These are phyloP conservation scores for Oryzias sinensis DNA, from an alignment of 2,797 vertebrate species.

Conservation along the genomic window DNA sequence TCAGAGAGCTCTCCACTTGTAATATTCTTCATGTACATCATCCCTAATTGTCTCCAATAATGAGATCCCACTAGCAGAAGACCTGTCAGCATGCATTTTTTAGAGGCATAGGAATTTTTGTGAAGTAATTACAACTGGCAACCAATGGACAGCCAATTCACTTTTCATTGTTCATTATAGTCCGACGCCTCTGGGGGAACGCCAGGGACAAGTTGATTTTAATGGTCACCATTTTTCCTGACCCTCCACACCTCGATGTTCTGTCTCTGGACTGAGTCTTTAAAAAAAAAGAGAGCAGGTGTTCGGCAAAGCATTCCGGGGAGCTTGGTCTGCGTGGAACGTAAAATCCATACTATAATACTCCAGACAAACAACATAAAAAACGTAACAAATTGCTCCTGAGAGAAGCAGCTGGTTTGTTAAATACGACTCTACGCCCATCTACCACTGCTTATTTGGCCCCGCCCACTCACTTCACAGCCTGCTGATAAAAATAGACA, in stretches of 20 bases:
- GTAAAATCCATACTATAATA: slow-evolving; percentile 38
- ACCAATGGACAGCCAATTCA: slow-evolving; percentile 61
- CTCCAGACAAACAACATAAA: slow-evolving; percentile 32
- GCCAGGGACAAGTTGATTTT: slow-evolving; percentile 24
- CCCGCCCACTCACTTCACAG: slow-evolving; percentile 59
- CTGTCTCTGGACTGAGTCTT: slow-evolving; percentile 26
- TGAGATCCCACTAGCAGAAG: slow-evolving; percentile 61
- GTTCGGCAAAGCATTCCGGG: slow-evolving; percentile 6
- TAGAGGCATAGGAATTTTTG: slow-evolving; percentile 39
- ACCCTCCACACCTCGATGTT: slow-evolving; percentile 14
- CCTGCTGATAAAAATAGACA: slow-evolving; percentile 43
- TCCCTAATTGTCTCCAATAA: slow-evolving; percentile 76
- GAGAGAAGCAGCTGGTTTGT: slow-evolving; percentile 51
- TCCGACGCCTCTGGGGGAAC: slow-evolving; percentile 26
- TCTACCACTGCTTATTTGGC: slow-evolving; percentile 48
- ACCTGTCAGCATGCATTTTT: slow-evolving; percentile 60
- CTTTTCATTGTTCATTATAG: slow-evolving; percentile 67
- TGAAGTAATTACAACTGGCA: slow-evolving; percentile 61
- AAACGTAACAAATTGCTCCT: slow-evolving; percentile 31
- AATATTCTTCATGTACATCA: slow-evolving; percentile 73
- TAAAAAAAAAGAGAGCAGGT: slow-evolving; percentile 16
- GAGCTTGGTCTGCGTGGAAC: slow-evolving; percentile 14
- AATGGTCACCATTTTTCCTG: slow-evolving; percentile 25
- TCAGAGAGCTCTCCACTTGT: slow-evolving; percentile 66
- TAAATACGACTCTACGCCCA: slow-evolving; percentile 44